Conservation (phyloP, 2,888 invertebrate species). For the Charanyca ferruginea region DNA sequence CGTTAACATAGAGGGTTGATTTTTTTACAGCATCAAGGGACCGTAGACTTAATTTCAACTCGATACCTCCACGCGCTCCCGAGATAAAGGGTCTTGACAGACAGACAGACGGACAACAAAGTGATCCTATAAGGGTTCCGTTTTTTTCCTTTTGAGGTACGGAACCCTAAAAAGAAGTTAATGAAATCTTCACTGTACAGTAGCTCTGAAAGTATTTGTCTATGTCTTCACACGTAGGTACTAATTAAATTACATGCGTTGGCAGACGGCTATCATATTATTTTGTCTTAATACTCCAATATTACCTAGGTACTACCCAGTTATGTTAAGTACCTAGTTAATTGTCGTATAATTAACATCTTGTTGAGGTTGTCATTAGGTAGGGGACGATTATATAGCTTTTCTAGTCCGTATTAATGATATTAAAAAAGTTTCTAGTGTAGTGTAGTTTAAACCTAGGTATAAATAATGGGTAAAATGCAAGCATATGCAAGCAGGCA, state of each 20-base stretch:
- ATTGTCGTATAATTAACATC: slow-evolving; percentile 26
- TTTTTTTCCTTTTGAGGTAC: too few relatives aligned
- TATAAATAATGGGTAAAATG: too few relatives aligned
- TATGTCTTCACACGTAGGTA: not conserved
- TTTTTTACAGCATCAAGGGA: too few relatives aligned
- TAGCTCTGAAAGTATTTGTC: not conserved
- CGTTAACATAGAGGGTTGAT: too few relatives aligned
- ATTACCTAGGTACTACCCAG: slow-evolving; percentile 20
- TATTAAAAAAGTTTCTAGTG: slow-evolving; percentile 22
- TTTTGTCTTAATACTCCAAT: slow-evolving; percentile 30
- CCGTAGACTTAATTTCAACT: too few relatives aligned
- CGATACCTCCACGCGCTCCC: too few relatives aligned
- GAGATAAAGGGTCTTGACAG: too few relatives aligned
- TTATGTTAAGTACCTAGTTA: slow-evolving; percentile 19
- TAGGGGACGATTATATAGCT: slow-evolving; percentile 13
- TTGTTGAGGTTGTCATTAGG: slow-evolving; percentile 15
- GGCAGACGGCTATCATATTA: slow-evolving; percentile 13
- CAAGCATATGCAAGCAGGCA: too few relatives aligned
- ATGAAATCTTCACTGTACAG: slow-evolving; percentile 1
- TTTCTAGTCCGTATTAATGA: slow-evolving; percentile 7
- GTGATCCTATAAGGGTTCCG: too few relatives aligned
- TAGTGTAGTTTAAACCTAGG: too few relatives aligned
- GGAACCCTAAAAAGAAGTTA: not conserved
- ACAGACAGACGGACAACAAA: too few relatives aligned
- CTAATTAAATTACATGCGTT: slow-evolving; percentile 30